A percentile compares a stretch with the other conserved stretches of the same genome.
Conservation (phyloP, 2,113 vertebrate genomes). For the Gobius niger region DNA sequence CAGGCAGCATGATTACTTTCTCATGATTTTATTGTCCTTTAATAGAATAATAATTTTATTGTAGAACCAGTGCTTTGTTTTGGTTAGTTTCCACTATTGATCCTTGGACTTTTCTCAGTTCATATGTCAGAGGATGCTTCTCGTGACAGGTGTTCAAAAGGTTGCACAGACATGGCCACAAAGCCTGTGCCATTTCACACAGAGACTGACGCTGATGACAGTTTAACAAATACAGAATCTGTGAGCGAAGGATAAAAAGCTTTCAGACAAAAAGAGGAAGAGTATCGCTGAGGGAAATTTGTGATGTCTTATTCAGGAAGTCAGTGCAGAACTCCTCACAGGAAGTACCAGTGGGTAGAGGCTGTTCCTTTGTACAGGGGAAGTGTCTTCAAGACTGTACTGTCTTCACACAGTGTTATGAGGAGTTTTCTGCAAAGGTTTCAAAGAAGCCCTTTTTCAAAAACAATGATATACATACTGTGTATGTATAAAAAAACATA, state of each 20-base stretch:
- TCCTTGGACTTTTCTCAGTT: neutral
- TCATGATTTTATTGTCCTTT: too few species aligned
- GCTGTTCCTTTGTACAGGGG: conserved; percentile 24
- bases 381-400: conserved; percentile 44
- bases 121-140: neutral
- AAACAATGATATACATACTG: neutral
- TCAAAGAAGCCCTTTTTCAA: neutral
- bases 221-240: neutral
- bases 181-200: conserved; percentile 6
- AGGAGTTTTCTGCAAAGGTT: neutral
- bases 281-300: conserved; percentile 32
- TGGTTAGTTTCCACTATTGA: neutral
- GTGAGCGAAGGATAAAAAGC: neutral
- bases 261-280: conserved; percentile 11
- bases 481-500: neutral
- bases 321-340: conserved; percentile 39
- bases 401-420: neutral
- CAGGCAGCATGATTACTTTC: too few species aligned
- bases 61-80: neutral
- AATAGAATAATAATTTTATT: too few species aligned
- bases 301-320: conserved; percentile 43
- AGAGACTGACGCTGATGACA: neutral
- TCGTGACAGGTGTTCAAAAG: neutral
- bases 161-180: neutral
- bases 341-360: conserved; percentile 58